These are phyloP conservation scores for Bradysia coprophila DNA, from an alignment of 1,140 invertebrate genomes.

Conservation along the genomic window DNA sequence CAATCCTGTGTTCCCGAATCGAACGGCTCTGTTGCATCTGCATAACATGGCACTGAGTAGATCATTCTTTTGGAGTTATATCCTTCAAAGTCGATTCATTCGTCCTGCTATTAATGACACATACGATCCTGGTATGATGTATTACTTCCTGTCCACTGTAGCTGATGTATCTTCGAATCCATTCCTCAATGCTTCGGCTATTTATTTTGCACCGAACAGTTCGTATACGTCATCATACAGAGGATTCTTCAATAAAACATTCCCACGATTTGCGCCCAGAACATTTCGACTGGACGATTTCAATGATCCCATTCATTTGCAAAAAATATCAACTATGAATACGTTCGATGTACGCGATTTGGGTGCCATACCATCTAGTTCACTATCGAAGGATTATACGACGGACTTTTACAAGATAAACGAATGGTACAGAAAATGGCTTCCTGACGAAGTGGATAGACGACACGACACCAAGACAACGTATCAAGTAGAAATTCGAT, in stretches of 20 bases:
- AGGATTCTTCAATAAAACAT: slow-evolving; percentile 93
- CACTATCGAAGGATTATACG: slow-evolving; percentile 71
- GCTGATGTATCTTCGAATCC: slow-evolving; percentile 89
- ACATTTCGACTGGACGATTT: slow-evolving; percentile 84
- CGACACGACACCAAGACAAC: slow-evolving; percentile 90
- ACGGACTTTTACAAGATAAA: slow-evolving; percentile 80
- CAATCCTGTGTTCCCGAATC: slow-evolving; percentile 87
- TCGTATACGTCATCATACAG: slow-evolving; percentile 88
- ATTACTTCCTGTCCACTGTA: slow-evolving; percentile 87
- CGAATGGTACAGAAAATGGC: slow-evolving; percentile 78
- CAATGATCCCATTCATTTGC: slow-evolving; percentile 83
- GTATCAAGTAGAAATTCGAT: slow-evolving; percentile 75
- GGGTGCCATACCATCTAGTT: slow-evolving; percentile 56
- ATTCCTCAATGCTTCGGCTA: slow-evolving; percentile 79
- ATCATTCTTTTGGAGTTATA: slow-evolving; percentile 92
- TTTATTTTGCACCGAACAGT: slow-evolving; percentile 89
- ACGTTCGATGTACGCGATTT: slow-evolving; percentile 69
- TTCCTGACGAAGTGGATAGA: slow-evolving; percentile 65
- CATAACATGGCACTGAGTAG: slow-evolving; percentile 91
- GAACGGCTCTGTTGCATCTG: slow-evolving; percentile 79
- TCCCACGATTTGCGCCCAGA: slow-evolving; percentile 86
- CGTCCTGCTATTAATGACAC: slow-evolving; percentile 77
- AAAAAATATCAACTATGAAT: slow-evolving; percentile 79
- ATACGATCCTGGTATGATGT: slow-evolving; percentile 95
- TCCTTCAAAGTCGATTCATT: slow-evolving; percentile 79